A percentile compares a stretch with the other conserved stretches of the same genome.
phyloP scores from a whole-genome alignment of 35 echinoderm and acorn worm genomes.

The Acanthaster planci region DNA sequence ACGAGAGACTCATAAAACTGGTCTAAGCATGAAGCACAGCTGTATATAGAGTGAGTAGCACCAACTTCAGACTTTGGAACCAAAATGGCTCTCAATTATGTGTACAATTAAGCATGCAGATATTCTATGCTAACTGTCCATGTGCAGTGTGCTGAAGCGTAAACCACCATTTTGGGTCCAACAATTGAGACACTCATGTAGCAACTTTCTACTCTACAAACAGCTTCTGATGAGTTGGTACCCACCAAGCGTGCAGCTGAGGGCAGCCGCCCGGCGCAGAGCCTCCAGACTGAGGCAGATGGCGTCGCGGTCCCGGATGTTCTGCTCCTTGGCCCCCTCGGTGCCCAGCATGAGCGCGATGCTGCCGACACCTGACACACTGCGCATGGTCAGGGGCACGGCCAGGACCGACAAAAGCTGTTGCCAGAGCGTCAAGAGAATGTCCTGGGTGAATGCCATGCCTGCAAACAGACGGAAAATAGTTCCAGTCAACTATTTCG shows the following conservation, averaged over 20 bases:
- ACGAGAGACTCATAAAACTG: no score
- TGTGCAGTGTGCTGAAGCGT: no score
- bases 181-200: no score
- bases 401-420: slow-evolving; percentile 84
- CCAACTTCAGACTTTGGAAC: no score
- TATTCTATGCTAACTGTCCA: no score
- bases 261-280: slow-evolving; percentile 81
- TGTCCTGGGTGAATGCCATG: slow-evolving; percentile 68
- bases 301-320: slow-evolving; percentile 65
- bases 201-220: no score
- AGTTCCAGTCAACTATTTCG: not conserved
- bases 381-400: slow-evolving; percentile 66
- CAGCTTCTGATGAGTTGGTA: no score
- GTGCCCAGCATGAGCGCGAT: slow-evolving; percentile 73
- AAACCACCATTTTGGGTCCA: no score
- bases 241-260: slow-evolving; percentile 90
- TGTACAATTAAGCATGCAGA: no score
- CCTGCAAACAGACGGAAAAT: slow-evolving; percentile 46
- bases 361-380: slow-evolving; percentile 48
- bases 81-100: no score
- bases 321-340: slow-evolving; percentile 80
- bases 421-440: slow-evolving; percentile 81
- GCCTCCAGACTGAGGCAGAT: slow-evolving; percentile 93
- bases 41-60: no score
- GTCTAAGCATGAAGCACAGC: no score